Evolutionary conservation across 2,888 invertebrate species (phyloP), one percentile per base, ranked within the genome.

Genomic region (Oscheius myriophilus): DNA sequence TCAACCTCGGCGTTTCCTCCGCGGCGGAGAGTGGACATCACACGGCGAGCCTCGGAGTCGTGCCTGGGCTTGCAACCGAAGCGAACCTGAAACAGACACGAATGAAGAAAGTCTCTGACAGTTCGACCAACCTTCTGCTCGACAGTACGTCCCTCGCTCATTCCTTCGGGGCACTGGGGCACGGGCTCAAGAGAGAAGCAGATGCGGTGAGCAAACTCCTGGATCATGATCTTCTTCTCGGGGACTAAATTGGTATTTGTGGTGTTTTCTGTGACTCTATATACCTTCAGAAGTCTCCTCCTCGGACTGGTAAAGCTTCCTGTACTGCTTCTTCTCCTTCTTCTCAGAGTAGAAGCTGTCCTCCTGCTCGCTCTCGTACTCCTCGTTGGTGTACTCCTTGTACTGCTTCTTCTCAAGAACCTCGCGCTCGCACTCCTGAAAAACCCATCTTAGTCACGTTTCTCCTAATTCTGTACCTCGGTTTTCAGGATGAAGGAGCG

Each of bases 131-230:
- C 46, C 69, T 72, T 73, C 70, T 73, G 67, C 51, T 58, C 14
- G 25, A 45, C 21, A 14, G 41, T 59, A 53, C 70, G 45, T 61
- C 66, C 69, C 21, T 70, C 42, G 16, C 61, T 57, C 46, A 16
- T 65, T 58, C 67, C 54, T 46, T 66, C 66, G 55, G 62, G 77
- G 75, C 84, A 84, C 51, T 75, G 72, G 57, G 70, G 71, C 51
- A 84, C 78, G 63, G 84, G 82, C 67, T 73, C 69, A 21, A 70
- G 43, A 25, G 82, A 82, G 79, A 84, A 83, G 78, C 84, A 84
- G 57, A 84, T 64, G 45, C 78, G 68, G 73, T 82, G 71, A 54
- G 75, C 64, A 65, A 73, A 70, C 71, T 84, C 84, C 55, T 80
- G 62, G 62, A 81, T 72, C 25, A 73, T 65, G 68, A 80, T 83